Base-by-base conservation (phyloP, 2,113 vertebrate genomes). In the Fukomys damarensis region DNA sequence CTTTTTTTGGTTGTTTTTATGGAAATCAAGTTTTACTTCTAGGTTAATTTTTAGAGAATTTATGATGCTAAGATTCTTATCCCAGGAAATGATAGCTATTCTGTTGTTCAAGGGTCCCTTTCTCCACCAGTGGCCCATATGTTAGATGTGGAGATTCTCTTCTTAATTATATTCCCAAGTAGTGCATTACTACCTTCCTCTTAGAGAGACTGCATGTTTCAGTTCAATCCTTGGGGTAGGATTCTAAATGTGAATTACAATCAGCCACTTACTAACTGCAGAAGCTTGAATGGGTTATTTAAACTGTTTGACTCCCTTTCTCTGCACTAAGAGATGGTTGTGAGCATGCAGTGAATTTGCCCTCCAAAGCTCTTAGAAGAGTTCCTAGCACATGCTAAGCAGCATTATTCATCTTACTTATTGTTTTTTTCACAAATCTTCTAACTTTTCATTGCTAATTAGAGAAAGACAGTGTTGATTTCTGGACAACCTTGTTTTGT, bases 21-120 rank as follows among this genome's bases (percentile, higher is more conserved):
- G 96, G 86, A 58, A 94, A 68, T 84, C 46, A 80, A 80, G 16
- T 74, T 96, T 87, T 91, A 81, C 65, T 91, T 87, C 24, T 66
- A 68, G 16, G 74, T 93, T 70, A 93, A 68, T 61, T 93, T 70
- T 59, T 38, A 81, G 49, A 79, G n/a, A 96, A 87, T 86, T 91
- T 87, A 54, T 92, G 43, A n/a, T 74, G 41, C 54, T 84, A 81
- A 41, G 41, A 93, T 77, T 95, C 52, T 84, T 82, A 9, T 52
- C 46, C 74, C 88, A 86, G 58, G 70, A 80, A 35, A 30, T 38
- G 46, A 86, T 96, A 58, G 35, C 41, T 96, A 95, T 94, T 85
- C 28, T 96, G 41, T 85, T 95, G 46, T 91, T 38, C 13, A 91
- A 81, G 72, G 70, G 32, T 85, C 85, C 26, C 63, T 85, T 84